phyloP scores from a whole-genome alignment of 2,797 vertebrate genomes.

The Thunnus albacares region DNA sequence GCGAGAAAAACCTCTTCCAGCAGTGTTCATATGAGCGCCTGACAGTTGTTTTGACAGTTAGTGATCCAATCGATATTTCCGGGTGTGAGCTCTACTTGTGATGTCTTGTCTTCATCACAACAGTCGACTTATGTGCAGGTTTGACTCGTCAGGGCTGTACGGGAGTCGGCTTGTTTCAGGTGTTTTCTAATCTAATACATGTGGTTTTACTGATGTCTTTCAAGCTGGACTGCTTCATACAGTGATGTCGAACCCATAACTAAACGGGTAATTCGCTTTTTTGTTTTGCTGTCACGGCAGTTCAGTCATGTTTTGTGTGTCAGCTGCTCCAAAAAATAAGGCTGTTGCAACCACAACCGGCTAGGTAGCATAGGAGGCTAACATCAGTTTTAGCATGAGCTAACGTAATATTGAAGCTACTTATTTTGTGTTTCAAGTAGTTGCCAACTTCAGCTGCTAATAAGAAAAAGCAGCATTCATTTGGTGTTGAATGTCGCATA shows the following conservation, averaged over 20 bases:
- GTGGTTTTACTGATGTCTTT: conserved; percentile 32
- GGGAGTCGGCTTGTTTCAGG: conserved; percentile 52
- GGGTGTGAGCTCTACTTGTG: conserved; percentile 1
- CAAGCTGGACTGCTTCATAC: not conserved
- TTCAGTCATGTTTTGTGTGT: not conserved
- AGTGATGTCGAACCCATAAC: conserved; percentile 58
- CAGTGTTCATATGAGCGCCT: too few relatives aligned
- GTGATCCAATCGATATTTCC: conserved; percentile 40
- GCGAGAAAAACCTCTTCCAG: too few relatives aligned
- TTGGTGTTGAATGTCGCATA: not conserved
- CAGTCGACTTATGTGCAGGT: conserved; percentile 1
- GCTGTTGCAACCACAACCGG: conserved; percentile 1
- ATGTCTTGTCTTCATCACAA: conserved; percentile 50
- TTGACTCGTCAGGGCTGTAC: conserved; percentile 62
- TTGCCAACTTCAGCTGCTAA: not conserved
- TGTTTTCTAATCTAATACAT: not conserved
- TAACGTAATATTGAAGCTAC: not conserved
- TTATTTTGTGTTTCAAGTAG: not conserved
- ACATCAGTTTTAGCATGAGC: conserved; percentile 2
- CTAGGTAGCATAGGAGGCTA: conserved; percentile 58
- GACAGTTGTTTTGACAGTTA: not conserved
- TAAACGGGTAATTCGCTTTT: conserved; percentile 54
- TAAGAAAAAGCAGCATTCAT: not conserved
- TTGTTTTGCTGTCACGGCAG: not conserved
- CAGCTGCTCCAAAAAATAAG: not conserved